These are phyloP conservation scores for Brachypodius melanocephalos DNA, from an alignment of 2,113 vertebrate genomes.

Conservation along the genomic window DNA sequence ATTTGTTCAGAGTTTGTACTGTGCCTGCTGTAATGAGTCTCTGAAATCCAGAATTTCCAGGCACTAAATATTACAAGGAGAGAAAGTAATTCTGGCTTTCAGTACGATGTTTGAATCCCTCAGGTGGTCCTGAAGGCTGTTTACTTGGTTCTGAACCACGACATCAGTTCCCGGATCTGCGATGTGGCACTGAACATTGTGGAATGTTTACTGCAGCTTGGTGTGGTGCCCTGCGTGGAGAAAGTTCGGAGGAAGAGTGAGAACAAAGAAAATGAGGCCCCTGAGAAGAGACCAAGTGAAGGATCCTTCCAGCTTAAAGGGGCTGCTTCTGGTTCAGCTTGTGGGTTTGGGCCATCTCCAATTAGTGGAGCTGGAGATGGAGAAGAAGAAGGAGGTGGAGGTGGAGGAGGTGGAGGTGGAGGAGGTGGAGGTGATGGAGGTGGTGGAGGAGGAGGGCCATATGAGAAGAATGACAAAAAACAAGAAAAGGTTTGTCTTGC, in stretches of 20 bases:
- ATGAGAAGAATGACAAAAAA: constrained; percentile 89
- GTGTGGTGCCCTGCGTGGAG: constrained; percentile 88
- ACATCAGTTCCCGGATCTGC: constrained; percentile 96
- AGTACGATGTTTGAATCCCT: neutral
- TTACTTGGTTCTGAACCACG: constrained; percentile 92
- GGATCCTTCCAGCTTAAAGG: constrained; percentile 77
- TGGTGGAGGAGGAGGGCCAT: constrained; percentile 76
- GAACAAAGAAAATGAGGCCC: constrained; percentile 86
- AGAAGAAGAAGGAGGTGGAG: constrained; percentile 70
- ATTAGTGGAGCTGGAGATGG: constrained; percentile 71
- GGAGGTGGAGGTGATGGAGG: constrained; percentile 72
- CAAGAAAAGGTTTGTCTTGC: constrained; percentile 78
- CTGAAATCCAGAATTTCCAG: neutral
- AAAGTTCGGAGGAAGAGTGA: constrained; percentile 86
- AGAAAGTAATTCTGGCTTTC: neutral
- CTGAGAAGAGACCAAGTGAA: constrained; percentile 84
- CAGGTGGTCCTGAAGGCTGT: constrained; percentile 93
- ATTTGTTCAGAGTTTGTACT: neutral
- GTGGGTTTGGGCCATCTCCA: constrained; percentile 69
- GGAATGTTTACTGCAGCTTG: constrained; percentile 93
- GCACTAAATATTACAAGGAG: neutral
- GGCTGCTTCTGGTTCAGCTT: constrained; percentile 68
- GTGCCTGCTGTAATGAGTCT: neutral
- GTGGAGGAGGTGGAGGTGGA: constrained; percentile 71
- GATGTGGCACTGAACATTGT: constrained; percentile 95